Conservation (phyloP, 2,113 vertebrate species). For the Puntigrus tetrazona region DNA sequence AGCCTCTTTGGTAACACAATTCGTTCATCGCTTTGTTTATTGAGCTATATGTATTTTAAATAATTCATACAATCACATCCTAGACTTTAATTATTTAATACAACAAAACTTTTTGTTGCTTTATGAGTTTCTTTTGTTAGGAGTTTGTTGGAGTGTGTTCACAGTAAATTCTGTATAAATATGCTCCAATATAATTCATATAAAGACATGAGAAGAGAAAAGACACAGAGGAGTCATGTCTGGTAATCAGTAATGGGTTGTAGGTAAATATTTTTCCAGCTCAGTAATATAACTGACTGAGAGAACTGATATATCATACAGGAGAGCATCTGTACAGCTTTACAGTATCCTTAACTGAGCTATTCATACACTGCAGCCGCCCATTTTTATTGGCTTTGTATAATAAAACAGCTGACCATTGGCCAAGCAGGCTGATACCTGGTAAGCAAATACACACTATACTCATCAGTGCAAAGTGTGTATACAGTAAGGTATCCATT, state of each 20-base stretch:
- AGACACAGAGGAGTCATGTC: not conserved
- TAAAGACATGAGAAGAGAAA: not conserved
- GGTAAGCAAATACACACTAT: constrained; percentile 4
- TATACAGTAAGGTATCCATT: not conserved
- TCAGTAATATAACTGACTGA: constrained; percentile 21
- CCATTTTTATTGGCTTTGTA: constrained; percentile 1
- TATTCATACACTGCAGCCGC: not conserved
- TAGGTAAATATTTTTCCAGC: constrained; percentile 56
- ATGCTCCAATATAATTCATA: not conserved
- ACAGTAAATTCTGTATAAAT: not conserved
- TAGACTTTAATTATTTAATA: not conserved
- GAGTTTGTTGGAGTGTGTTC: not conserved
- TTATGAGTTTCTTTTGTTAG: not conserved
- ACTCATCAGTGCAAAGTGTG: constrained; percentile 2
- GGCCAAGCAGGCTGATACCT: not conserved
- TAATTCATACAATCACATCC: not conserved
- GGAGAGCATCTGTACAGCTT: not conserved
- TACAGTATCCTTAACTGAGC: not conserved
- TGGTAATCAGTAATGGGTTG: constrained; percentile 44
- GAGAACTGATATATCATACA: not conserved
- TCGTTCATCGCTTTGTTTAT: not conserved
- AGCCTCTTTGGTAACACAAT: not conserved
- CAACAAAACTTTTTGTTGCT: no score
- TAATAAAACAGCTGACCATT: constrained; percentile 19
- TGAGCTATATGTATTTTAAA: not conserved